Evolutionary conservation across 2,888 invertebrate species (phyloP), one percentile per base, ranked within the genome.

Genomic region (Alcis repandata): DNA sequence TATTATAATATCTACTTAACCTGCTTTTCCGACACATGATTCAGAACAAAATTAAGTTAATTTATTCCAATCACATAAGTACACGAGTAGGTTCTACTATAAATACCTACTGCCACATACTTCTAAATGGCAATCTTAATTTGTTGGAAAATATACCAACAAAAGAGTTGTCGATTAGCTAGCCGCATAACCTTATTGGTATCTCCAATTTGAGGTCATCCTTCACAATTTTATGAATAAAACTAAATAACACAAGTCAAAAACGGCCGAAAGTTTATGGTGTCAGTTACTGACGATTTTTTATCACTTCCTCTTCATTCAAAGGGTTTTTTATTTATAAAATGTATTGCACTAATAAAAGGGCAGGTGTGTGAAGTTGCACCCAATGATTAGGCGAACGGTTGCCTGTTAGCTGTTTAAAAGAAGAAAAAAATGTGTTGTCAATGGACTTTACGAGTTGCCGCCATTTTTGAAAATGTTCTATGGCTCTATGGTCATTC

Each of bases 231-330:
- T 83, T 79, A 81, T 91, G 88, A 90, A 90, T 90, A 89, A 87
- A 85, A 74, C 77, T 71, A 74, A 80, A 87, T 85, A 84, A 81
- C 78, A 75, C 2, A 80, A 85, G 78, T 80, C 80, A 82, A 85
- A 60, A 64, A 70, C 61, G 63, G 65, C 58, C 63, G 58, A 77
- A 77, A 83, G 78, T 89, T 87, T 86, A 90, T 85, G 79, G 79
- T 79, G 79, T 77, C 78, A 79, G 80, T 83, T 85, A 85, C 86
- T 79, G 79, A 77, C 75, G 69, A 68, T 81, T 88, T 87, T 90
- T 90, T 89, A 86, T 79, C 78, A 88, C 91, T 92, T 92, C 93
- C 93, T 90, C 83, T 80, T 71, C 80, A 83, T 91, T 91, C 79
- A 82, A 71, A 60, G 48, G 58, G 66, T 75, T 79, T 79, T 81